A percentile compares a stretch with the other conserved stretches of the same genome.
phyloP scores from a whole-genome alignment of 1,140 invertebrate genomes.

The Kradibia gibbosae region DNA sequence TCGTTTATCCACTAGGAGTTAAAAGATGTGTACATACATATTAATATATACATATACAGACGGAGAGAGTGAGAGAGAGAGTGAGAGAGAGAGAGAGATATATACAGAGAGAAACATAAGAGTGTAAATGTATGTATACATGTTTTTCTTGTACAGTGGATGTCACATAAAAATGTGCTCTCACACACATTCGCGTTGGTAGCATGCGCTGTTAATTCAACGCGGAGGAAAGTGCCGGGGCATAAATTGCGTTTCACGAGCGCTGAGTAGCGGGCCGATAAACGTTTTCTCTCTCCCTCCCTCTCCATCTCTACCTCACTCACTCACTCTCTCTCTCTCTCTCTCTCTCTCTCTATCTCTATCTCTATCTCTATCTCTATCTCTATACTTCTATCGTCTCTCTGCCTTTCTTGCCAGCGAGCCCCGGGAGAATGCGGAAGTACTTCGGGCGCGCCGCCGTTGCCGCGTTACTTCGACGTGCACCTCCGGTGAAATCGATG shows the following conservation, averaged over 20 bases:
- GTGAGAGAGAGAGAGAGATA: neutral
- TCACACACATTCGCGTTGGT: neutral
- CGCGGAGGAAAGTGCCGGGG: slow-evolving; percentile 44
- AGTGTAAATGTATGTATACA: too few species aligned
- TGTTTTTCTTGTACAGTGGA: slow-evolving; percentile 10
- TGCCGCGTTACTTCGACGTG: slow-evolving; percentile 1
- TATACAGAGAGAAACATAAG: neutral
- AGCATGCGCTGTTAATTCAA: slow-evolving; percentile 46
- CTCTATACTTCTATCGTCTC: neutral
- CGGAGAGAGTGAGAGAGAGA: neutral
- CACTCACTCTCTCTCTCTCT: slow-evolving; percentile 1
- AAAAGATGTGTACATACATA: neutral
- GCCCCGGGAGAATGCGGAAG: slow-evolving; percentile 47
- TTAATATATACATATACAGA: neutral
- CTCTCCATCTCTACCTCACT: neutral
- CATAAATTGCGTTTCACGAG: slow-evolving; percentile 53
- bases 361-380: neutral
- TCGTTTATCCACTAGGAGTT: too few species aligned
- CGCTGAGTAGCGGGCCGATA: slow-evolving; percentile 52
- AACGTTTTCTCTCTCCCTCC: slow-evolving; percentile 34
- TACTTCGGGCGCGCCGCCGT: slow-evolving; percentile 43
- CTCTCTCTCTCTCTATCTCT: slow-evolving; percentile 15
- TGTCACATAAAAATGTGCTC: slow-evolving; percentile 40
- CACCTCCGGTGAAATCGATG: slow-evolving; percentile 46
- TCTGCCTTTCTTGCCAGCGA: neutral